phyloP scores from a whole-genome alignment of 1,140 invertebrate species.

The Babylonia areolata region DNA sequence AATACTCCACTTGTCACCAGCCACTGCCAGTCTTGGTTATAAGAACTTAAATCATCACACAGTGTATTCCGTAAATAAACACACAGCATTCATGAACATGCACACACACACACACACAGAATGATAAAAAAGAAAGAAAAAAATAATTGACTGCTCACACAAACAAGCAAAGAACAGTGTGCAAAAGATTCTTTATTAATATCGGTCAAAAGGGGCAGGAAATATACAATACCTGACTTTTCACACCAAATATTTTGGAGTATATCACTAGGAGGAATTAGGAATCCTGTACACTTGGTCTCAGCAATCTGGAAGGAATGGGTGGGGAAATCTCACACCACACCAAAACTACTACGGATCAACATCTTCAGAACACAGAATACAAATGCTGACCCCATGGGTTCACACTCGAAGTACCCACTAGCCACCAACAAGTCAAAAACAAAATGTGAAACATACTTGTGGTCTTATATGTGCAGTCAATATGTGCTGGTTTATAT shows the following conservation, averaged over 20 bases:
- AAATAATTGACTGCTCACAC: neutral
- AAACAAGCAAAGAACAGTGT: neutral
- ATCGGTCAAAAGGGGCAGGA: constrained; percentile 20
- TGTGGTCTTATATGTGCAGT: constrained; percentile 5
- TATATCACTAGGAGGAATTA: neutral
- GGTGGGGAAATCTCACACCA: neutral
- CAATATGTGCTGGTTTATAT: neutral
- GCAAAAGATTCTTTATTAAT: constrained; percentile 40
- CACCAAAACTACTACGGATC: neutral
- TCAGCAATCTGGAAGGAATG: neutral
- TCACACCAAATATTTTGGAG: neutral
- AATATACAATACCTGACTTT: constrained; percentile 12
- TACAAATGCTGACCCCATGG: neutral
- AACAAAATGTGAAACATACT: neutral
- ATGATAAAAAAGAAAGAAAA: too few relatives aligned
- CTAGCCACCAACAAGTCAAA: neutral
- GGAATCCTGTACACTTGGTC: neutral
- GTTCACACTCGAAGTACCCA: neutral
- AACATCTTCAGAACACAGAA: neutral
- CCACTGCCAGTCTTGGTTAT: too few relatives aligned
- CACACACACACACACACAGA: too few relatives aligned
- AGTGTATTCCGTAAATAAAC: neutral
- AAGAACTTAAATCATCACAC: too few relatives aligned
- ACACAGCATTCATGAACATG: too few relatives aligned
- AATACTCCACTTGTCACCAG: too few relatives aligned